Base-by-base conservation (phyloP, 2,113 vertebrate genomes). In the Noctilio leporinus region DNA sequence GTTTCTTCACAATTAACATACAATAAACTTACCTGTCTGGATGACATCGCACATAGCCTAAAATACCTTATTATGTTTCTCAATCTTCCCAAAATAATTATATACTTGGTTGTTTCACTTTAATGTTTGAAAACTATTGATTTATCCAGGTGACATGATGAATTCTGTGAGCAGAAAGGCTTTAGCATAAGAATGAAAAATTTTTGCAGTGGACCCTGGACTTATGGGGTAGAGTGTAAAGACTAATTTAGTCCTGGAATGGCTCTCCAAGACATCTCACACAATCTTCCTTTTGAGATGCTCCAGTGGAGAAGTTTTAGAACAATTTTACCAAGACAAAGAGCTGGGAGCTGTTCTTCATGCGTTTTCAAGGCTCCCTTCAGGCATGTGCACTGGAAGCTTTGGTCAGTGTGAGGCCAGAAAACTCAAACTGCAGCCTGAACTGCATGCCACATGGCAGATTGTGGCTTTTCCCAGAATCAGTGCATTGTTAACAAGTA, bases 1-100 rank as follows among this genome's bases (percentile, higher is more conserved):
- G 72, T 70, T 83, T 93, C 64, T 95, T 87, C 87, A 84, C 1
- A 40, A 30, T 86, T 64, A 89, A 89, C 89, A 95, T 35, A 84
- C 49, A 87, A 45, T n/a, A n/a, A 85, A 35, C 7, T 9, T 26
- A 67, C 28, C 80, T 88, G 17, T 72, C 30, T 72, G 57, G 59
- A 35, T 47, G 43, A 4, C 22, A 24, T 53, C 84, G 47, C 11
- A 69, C 10, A 20, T 38, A 76, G 7, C 64, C 20, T 69, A 49
- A 80, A 73, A 43, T 38, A 28, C 4, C 9, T 45, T 51, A 6
- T 45, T 59, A 26, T 1, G 20, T 38, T 87, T 45, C 67, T 81
- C 69, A 53, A 1, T 81, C 40, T 76, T 90, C 53, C 38, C 16
- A 19, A 76, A 94, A 51, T 24, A 86, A 77, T 49, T 70, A 76